These are phyloP conservation scores for Aspidoscelis tigris DNA, from an alignment of 2,113 vertebrate species.

Conservation along the genomic window DNA sequence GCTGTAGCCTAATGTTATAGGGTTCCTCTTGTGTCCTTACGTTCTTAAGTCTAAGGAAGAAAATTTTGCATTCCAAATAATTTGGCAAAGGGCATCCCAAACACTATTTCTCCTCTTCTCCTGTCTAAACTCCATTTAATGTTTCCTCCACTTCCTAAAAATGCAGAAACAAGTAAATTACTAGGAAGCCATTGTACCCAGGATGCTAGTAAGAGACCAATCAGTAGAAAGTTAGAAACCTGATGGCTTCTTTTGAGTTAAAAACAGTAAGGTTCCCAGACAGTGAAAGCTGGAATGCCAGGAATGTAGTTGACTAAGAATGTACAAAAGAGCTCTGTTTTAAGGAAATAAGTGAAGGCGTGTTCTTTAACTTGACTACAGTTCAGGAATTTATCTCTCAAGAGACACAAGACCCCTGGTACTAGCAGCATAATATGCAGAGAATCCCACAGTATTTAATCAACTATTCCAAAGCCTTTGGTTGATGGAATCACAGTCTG, in stretches of 20 bases:
- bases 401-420: conserved; percentile 24
- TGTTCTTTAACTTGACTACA: conserved; percentile 31
- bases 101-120: not conserved
- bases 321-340: conserved; percentile 21
- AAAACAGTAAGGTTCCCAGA: conserved; percentile 30
- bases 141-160: not conserved
- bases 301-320: conserved; percentile 47
- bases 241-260: conserved; percentile 21
- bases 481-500: not conserved
- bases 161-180: not conserved
- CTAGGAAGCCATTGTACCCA: not conserved
- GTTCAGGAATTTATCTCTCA: conserved; percentile 23
- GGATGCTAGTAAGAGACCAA: not conserved
- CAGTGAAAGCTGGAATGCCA: conserved; percentile 28
- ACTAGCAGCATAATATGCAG: conserved; percentile 10
- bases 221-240: not conserved
- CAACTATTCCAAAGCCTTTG: not conserved
- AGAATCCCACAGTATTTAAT: not conserved
- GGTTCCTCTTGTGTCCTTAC: too few species aligned
- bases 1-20: too few species aligned
- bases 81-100: not conserved
- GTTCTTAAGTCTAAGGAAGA: not conserved
- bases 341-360: conserved; percentile 20
- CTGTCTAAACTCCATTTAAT: not conserved
- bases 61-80: not conserved